Conservation (phyloP, 2,113 vertebrate species). For the Galbula dea region DNA sequence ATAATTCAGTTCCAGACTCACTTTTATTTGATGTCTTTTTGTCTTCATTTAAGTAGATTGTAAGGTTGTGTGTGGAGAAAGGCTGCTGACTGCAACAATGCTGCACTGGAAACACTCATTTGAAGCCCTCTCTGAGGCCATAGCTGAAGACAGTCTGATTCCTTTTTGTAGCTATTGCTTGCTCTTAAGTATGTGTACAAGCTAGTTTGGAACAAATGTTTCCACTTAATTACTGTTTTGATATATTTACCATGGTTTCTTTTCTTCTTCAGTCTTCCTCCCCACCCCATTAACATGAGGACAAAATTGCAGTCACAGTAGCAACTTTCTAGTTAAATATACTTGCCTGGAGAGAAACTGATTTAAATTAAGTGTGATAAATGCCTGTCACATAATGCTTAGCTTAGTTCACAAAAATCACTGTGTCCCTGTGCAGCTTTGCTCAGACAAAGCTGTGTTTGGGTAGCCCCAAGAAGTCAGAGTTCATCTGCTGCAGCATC, state of each 20-base stretch:
- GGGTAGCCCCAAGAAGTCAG: neutral
- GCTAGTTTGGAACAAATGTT: neutral
- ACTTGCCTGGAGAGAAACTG: neutral
- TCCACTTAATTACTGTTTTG: neutral
- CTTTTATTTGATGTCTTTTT: neutral
- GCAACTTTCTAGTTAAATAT: neutral
- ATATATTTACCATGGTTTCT: neutral
- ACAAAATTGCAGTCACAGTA: neutral
- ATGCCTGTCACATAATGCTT: neutral
- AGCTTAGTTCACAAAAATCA: neutral
- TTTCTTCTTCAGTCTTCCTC: neutral
- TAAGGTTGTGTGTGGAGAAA: neutral
- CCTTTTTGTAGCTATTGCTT: neutral
- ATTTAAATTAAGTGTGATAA: neutral
- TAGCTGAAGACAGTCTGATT: neutral
- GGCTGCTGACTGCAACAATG: neutral
- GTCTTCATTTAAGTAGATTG: neutral
- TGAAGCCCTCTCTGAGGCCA: neutral
- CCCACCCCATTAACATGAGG: neutral
- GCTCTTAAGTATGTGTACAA: neutral
- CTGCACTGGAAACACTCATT: neutral
- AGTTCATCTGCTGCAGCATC: neutral
- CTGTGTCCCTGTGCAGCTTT: neutral
- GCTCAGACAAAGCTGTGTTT: neutral
- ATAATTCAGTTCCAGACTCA: neutral